Percentiles rank a stretch among this genome's conserved stretches.
phyloP scores from a whole-genome alignment of 2,888 invertebrate genomes.

The Brassicogethes aeneus region DNA sequence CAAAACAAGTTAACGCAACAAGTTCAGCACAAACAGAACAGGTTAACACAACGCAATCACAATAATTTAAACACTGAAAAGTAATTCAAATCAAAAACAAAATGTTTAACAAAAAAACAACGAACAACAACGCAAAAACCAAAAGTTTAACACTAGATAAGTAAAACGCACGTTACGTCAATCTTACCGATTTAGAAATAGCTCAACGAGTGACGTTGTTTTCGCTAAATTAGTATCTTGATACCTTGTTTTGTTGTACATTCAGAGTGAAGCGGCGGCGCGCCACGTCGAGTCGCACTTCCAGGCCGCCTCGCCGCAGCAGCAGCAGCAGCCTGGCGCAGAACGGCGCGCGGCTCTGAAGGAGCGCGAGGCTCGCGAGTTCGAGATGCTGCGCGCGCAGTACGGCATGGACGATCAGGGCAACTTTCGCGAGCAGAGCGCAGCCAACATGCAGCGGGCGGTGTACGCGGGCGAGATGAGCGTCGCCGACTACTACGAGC shows the following conservation, averaged over 20 bases:
- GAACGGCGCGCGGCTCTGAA: slow-evolving; percentile 59
- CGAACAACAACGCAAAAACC: no score
- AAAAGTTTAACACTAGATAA: no score
- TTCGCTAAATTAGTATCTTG: no score
- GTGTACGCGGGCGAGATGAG: slow-evolving; percentile 81
- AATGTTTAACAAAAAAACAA: no score
- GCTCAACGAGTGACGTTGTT: no score
- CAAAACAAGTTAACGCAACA: no score
- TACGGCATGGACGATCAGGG: slow-evolving; percentile 87
- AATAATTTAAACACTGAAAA: no score
- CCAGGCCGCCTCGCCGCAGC: slow-evolving; percentile 44
- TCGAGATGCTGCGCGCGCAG: slow-evolving; percentile 70
- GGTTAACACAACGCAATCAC: no score
- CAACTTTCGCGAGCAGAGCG: slow-evolving; percentile 62
- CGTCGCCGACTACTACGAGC: slow-evolving; percentile 76
- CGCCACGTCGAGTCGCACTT: slow-evolving; percentile 85
- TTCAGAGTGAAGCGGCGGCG: slow-evolving; percentile 52
- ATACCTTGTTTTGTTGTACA: not conserved
- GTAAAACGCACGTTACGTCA: no score
- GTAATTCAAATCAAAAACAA: no score
- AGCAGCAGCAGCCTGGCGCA: slow-evolving; percentile 48
- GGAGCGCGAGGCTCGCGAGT: slow-evolving; percentile 69
- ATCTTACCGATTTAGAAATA: no score
- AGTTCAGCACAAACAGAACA: no score
- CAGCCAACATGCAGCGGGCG: slow-evolving; percentile 71